Evolutionary conservation across 2,888 invertebrate species (phyloP), one percentile per base, ranked within the genome.

Genomic region (Clostera curtula): DNA sequence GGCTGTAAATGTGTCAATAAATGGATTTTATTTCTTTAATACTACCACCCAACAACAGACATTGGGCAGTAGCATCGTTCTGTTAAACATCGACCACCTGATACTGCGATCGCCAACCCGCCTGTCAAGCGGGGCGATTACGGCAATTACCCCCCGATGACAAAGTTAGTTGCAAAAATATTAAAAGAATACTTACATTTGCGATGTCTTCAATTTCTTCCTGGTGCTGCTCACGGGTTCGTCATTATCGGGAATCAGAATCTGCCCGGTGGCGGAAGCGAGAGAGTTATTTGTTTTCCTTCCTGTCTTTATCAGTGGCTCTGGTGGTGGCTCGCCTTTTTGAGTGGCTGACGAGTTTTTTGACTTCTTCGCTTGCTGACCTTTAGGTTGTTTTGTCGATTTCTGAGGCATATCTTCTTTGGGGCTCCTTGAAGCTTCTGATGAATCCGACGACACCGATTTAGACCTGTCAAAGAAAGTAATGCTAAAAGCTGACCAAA

Each of bases 201-300:
- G 89, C n/a, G 89, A 88, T 9, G 88, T 88, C 59, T 89, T 89
- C 16, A 89, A 65, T 61, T 88, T 89, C 50, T 87, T 87, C 40
- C 86, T 63, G 3, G 82, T 80, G 40, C 80, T 76, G 46, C 65
- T 79, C 21, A 66, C 58, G 1, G 77, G 80, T 29, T 80, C 83
- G 24, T 70, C 74, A 42, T 64, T 73, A 43, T 82, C 85, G 10
- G 74, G 90, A 64, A 94, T 93, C 31, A 93, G 86, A 40, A 94
- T 93, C 63, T 93, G 93, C 13, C 93, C 94, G 2, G 93, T 93
- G 25, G 93, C 90, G 6, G 92, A 92, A 1, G 94, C 91, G 24
- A 95, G 79, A 1, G 94, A 94, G 70, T 94, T 94, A 60, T 95
- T 95, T 5, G 94, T 95, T 71, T 94, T 93, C 34, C 94, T 85